These are phyloP conservation scores for Heterochromis multidens DNA, from an alignment of 2,113 vertebrate genomes.

Conservation along the genomic window DNA sequence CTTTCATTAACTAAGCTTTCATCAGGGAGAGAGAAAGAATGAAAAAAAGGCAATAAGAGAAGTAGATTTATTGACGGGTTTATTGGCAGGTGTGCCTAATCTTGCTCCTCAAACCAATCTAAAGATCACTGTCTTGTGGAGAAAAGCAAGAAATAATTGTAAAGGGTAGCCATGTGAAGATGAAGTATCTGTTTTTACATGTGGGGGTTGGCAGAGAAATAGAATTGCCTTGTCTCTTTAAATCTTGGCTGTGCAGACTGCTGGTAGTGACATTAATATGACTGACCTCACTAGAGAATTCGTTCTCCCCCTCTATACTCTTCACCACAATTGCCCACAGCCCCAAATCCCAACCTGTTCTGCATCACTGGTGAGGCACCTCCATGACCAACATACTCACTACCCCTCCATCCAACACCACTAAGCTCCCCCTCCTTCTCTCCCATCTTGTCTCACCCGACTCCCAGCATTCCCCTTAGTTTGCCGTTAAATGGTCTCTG, in stretches of 20 bases:
- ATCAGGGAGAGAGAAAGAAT: conserved; percentile 25
- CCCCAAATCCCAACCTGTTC: conserved; percentile 58
- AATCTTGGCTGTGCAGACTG: conserved; percentile 23
- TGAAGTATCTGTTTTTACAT: conserved; percentile 38
- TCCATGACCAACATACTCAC: conserved; percentile 14
- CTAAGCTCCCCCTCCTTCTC: conserved; percentile 7
- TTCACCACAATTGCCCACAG: conserved; percentile 11
- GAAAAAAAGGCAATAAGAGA: conserved; percentile 50
- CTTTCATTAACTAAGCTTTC: conserved; percentile 63
- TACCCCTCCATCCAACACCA: conserved; percentile 22
- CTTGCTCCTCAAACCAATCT: conserved; percentile 37
- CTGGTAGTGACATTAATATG: conserved; percentile 62
- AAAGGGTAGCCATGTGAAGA: conserved; percentile 49
- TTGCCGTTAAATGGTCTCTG: conserved; percentile 68
- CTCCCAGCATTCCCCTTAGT: conserved; percentile 63
- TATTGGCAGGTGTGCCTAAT: conserved; percentile 68
- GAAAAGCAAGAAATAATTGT: conserved; percentile 58
- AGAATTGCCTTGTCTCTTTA: conserved; percentile 54
- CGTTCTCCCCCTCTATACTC: background rate
- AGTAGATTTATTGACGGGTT: conserved; percentile 50
- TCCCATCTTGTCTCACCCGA: conserved; percentile 20
- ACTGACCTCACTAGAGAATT: conserved; percentile 56
- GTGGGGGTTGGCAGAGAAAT: conserved; percentile 32
- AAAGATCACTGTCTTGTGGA: conserved; percentile 17
- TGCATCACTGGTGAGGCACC: conserved; percentile 50